Evolutionary conservation across 2,113 vertebrate species (phyloP).

Genomic region (Tachuris rubrigastra): DNA sequence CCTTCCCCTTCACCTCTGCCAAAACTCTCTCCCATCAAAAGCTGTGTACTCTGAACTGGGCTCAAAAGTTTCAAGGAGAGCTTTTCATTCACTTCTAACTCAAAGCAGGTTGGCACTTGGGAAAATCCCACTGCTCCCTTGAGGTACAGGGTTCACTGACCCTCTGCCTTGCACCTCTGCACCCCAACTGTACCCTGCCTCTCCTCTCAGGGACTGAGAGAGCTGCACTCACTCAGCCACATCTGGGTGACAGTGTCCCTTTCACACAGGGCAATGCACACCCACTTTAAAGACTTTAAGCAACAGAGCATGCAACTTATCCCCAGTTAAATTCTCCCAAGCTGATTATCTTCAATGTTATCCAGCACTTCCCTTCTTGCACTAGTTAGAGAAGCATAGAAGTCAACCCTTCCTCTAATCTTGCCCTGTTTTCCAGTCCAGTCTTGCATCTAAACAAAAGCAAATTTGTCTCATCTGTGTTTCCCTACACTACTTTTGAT

Average conservation of each 20-base stretch:
- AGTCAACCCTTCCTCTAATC: not conserved
- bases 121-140: not conserved
- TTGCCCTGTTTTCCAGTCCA: not conserved
- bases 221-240: not conserved
- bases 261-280: not conserved
- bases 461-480: not conserved
- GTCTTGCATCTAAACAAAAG: not conserved
- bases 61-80: not conserved
- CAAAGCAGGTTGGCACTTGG: not conserved
- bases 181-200: not conserved
- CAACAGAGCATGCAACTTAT: not conserved
- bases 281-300: not conserved
- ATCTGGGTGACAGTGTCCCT: not conserved
- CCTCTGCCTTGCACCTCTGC: not conserved
- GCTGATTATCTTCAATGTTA: not conserved
- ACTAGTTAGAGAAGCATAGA: not conserved
- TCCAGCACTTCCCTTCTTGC: not conserved
- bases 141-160: not conserved
- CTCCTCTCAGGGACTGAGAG: not conserved
- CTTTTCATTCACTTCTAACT: not conserved
- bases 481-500: not conserved
- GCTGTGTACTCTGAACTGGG: not conserved
- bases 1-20: not conserved
- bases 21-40: not conserved
- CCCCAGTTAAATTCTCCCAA: not conserved